These are phyloP conservation scores for Morphnarchus princeps DNA, from an alignment of 2,113 vertebrate species.

Conservation along the genomic window DNA sequence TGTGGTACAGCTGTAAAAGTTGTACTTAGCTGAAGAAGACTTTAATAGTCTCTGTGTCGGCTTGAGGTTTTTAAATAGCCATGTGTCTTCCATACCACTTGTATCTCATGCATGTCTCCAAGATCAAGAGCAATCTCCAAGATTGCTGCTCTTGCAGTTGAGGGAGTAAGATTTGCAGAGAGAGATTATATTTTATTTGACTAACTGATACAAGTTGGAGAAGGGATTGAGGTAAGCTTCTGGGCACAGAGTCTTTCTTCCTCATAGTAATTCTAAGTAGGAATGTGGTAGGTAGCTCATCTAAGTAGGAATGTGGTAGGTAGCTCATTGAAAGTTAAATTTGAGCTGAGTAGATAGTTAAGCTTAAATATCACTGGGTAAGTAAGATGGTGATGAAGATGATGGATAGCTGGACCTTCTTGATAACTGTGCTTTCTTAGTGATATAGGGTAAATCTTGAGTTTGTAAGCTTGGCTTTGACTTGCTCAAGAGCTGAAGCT, in stretches of 20 bases:
- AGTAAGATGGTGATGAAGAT: background rate
- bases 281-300: background rate
- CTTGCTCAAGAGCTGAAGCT: background rate
- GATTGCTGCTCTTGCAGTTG: background rate
- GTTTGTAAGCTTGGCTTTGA: background rate
- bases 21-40: background rate
- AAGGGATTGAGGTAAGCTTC: background rate
- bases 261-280: background rate
- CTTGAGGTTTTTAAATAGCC: background rate
- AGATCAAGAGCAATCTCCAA: background rate
- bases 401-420: background rate
- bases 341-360: background rate
- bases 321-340: background rate
- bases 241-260: background rate
- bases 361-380: background rate
- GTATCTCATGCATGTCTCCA: background rate
- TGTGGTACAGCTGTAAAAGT: background rate
- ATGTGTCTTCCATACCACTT: background rate
- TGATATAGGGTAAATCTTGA: background rate
- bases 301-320: background rate
- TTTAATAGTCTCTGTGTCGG: background rate
- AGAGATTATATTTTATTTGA: background rate
- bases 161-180: background rate
- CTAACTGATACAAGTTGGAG: background rate
- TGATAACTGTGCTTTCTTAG: background rate